phyloP scores from a whole-genome alignment of 2,113 vertebrate species.

The Acrocephalus kingi region DNA sequence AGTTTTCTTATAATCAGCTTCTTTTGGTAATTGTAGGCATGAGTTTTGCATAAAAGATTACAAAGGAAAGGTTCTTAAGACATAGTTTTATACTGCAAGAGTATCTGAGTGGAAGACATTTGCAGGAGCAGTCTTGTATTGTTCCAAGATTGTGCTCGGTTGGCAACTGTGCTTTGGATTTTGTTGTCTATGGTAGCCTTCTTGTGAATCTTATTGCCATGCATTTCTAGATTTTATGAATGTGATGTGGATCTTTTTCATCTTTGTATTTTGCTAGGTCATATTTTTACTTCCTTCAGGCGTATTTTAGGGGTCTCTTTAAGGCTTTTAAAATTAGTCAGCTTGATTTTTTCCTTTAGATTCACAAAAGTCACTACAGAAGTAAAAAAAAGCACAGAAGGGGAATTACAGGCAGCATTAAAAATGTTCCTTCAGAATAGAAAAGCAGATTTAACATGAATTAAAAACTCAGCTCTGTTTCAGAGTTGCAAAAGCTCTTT shows the following conservation, averaged over 20 bases:
- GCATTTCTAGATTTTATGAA: not conserved
- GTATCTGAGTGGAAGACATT: not conserved
- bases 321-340: not conserved
- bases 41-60: not conserved
- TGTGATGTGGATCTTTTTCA: not conserved
- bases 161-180: conserved; percentile 11
- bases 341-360: conserved; percentile 11
- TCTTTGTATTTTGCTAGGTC: not conserved
- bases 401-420: not conserved
- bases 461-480: conserved; percentile 55
- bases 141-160: not conserved
- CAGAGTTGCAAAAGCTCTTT: conserved; percentile 62
- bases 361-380: conserved; percentile 23
- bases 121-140: not conserved
- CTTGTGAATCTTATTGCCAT: not conserved
- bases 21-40: not conserved
- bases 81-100: not conserved
- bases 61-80: not conserved
- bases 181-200: not conserved
- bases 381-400: not conserved
- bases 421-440: conserved; percentile 28
- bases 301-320: not conserved
- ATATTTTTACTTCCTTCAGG: conserved; percentile 8
- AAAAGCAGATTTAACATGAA: conserved; percentile 45
- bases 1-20: not conserved